Percentiles rank a stretch among this genome's conserved stretches.
Conservation (phyloP, 2,113 vertebrate genomes). For the Bucco capensis region DNA sequence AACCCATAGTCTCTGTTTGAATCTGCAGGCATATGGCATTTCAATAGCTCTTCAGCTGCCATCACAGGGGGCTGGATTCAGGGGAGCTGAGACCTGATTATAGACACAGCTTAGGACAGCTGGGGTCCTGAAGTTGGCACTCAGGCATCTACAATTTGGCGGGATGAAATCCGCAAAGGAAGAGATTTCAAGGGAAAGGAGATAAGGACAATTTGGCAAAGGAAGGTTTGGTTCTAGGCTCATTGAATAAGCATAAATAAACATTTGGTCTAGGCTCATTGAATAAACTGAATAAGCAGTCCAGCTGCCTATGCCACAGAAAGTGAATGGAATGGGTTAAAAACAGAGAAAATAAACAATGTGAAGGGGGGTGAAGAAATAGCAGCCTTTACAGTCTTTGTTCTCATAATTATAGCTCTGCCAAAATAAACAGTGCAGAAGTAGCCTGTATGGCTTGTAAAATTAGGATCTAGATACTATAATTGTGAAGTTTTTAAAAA, state of each 20-base stretch:
- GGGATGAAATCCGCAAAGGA: neutral
- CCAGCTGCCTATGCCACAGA: neutral
- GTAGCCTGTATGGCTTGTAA: neutral
- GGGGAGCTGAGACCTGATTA: neutral
- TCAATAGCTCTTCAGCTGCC: neutral
- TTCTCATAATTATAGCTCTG: neutral
- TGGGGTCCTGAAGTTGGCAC: neutral
- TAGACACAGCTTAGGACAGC: neutral
- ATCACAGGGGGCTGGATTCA: neutral
- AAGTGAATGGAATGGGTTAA: neutral
- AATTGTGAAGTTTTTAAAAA: neutral
- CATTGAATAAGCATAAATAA: neutral
- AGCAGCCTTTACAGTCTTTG: neutral
- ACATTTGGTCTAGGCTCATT: neutral
- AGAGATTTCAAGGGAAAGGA: neutral
- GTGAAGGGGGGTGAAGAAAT: neutral
- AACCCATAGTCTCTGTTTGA: neutral
- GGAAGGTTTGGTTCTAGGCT: neutral
- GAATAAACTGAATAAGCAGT: neutral
- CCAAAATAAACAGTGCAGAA: neutral
- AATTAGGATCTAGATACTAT: neutral
- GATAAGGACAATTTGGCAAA: neutral
- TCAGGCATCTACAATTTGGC: neutral
- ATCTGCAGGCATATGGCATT: neutral
- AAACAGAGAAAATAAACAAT: neutral